Evolutionary conservation across 2,113 vertebrate genomes (phyloP), one percentile per base, ranked within the genome.

Genomic region (Nasalis larvatus): DNA sequence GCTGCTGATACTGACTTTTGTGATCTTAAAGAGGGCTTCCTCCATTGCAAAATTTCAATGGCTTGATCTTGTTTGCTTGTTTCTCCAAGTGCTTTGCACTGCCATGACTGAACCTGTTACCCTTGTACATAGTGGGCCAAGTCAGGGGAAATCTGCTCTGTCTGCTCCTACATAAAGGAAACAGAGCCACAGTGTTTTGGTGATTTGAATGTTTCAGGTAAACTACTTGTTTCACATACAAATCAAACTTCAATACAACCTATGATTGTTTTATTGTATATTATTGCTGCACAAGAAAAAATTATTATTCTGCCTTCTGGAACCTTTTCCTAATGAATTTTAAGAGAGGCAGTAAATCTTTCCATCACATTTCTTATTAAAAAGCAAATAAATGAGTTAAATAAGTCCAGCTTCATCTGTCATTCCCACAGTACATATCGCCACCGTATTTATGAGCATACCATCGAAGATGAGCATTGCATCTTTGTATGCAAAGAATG

Each of bases 191-290:
- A 37, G 45, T 8, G 11, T 52, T 42, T 82, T 56, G 18, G 3
- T 37, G 85, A 90, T 58, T 49, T 76, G 14, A 27, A 54, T 56
- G 52, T 92, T 83, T 96, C 76, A 56, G 47, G 11, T 30, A 8
- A 69, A 76, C 4, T n/a, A 35, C 18, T 37, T 87, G 56, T 52
- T 81, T 77, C 84, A 42, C 25, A 42, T 52, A 71, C 66, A 91
- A 86, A 91, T 86, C n/a, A 45, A 88, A 95, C 35, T n/a, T 27
- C 49, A 84, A 78, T 80, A 32, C 40, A 49, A 77, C 4, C 8
- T 89, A 20, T 96, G 88, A 63, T 96, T 9, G n/a, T 82, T 66
- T 81, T 71, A 85, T 82, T 92, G 40, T 25, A 82, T 37, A 2
- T 25, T 69, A 35, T 45, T 92, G 47, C 27, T 85, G 49, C 35